Base-by-base conservation (phyloP, 2,113 vertebrate species). In the Tetraodon nigroviridis region DNA sequence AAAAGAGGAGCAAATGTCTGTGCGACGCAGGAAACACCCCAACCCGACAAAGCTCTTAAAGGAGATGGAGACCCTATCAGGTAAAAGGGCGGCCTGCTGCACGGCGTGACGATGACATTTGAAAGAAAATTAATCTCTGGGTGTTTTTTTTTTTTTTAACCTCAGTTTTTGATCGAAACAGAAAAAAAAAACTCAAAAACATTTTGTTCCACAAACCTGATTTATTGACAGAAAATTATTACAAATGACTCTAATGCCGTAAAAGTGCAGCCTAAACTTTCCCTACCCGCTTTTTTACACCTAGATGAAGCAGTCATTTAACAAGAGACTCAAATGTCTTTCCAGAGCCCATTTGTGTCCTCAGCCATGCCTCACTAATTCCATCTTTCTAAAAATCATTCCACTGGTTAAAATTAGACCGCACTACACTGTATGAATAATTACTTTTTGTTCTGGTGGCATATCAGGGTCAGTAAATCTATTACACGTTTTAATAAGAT, bases 381-480 rank as follows among this genome's bases (percentile, higher is more conserved):
- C 81, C 81, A 82, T 82, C 86, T 82, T 48, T 51, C 80, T 78
- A 87, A 89, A 87, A 89, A 87, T 84, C 75, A 79, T 86, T 88
- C 83, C 79, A 84, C 74, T 79, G 83, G 84, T 89, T 89, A 86
- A 87, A 89, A 87, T 87, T 89, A 89, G 86, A 89, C 80, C 45
- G 76, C 74, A 74, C 82, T 73, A 84, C 87, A 74, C 83, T 74
- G 80, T 80, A 81, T 89, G 89, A 90, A 88, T 89, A 89, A 90
- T 89, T 86, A 90, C 87, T 84, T 88, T 89, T 89, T 88, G 83
- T 89, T 88, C 85, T 86, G 73, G 85, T 88, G 86, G 85, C 88
- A 85, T 88, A 88, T 88, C 87, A 89, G 89, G 89, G 88, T 89
- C 89, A 89, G 86, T 86, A 90, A 88, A 90, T 90, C 89, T 89